These are phyloP conservation scores for Melinaea menophilus DNA, from an alignment of 2,888 invertebrate genomes.

Conservation along the genomic window DNA sequence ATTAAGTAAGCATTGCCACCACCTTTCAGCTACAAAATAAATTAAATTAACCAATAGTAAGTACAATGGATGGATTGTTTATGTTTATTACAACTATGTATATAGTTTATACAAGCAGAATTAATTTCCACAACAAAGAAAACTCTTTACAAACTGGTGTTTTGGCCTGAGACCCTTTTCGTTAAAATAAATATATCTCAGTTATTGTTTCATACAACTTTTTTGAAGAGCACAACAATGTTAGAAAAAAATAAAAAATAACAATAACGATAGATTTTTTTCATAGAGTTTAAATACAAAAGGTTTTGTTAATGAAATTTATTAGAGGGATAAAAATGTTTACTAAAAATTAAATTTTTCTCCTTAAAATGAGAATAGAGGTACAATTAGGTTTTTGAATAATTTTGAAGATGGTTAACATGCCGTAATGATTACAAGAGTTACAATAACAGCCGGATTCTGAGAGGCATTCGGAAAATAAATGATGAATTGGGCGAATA, in stretches of 20 bases:
- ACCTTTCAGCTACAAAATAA: no score
- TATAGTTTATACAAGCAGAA: not conserved
- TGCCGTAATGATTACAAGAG: not conserved
- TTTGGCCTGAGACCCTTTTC: not conserved
- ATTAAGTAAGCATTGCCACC: no score
- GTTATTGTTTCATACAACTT: conserved; percentile 4
- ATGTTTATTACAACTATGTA: no score
- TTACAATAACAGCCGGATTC: no score
- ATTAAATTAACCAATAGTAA: no score
- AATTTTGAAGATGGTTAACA: not conserved
- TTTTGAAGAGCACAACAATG: conserved; percentile 3
- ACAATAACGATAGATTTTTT: conserved; percentile 38
- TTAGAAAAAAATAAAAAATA: conserved; percentile 21
- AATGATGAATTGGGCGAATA: no score
- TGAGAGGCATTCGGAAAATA: no score
- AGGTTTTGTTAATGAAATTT: conserved; percentile 36
- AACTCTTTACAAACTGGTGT: conserved; percentile 3
- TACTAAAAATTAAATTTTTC: conserved; percentile 13
- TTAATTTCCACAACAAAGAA: not conserved
- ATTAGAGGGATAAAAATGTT: conserved; percentile 21
- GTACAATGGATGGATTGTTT: no score
- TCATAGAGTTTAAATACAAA: conserved; percentile 32
- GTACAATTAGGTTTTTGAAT: not conserved
- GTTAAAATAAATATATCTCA: not conserved
- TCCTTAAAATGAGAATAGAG: not conserved